Base-by-base conservation (phyloP, 2,113 vertebrate genomes). In the Cygnus buccinator region DNA sequence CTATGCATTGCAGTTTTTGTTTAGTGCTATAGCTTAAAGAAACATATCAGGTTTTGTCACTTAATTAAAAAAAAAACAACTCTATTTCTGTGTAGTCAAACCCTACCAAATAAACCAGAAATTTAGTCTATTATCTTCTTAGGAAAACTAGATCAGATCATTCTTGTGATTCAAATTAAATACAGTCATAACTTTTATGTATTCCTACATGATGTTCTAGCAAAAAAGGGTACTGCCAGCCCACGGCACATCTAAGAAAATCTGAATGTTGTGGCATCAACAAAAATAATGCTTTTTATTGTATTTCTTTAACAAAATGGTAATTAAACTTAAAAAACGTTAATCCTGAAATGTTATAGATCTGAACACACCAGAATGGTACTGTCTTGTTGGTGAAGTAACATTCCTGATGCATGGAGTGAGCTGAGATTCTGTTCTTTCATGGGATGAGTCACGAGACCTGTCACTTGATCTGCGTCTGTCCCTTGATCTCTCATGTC, bases 361-460 rank as follows among this genome's bases (percentile, higher is more conserved):
- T 68, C 20, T n/a, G 63, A 90, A 98, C 98, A 96, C 98, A 99
- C 99, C 99, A 90, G 97, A 97, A 94, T 99, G 99, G 96, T 99
- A 98, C 83, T 99, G 99, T 48, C 99, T 98, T 79, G 99, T 99
- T 95, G 99, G 99, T 73, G 99, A 99, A 79, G 99, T 99, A 94
- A 99, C 98, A 90, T 99, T 99, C 91, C 99, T 98, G 96, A 99
- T 99, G 97, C 99, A 99, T 1, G 99, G 99, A 75, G 99, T 99
- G 84, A 99, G 99, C 81, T 99, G 99, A 82, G 99, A 99, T 92
- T 99, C 99, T 80, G 97, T 98, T 95, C 99, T 98, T 97, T 99
- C 99, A 9, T 99, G 99, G 58, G 99, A 99, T 10, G 99, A 99
- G 97, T 99, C 99, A 54, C 99, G 98, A 67, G 99, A 99, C 96